Evolutionary conservation across 2,113 vertebrate genomes (phyloP).

Genomic region (Passer domesticus): DNA sequence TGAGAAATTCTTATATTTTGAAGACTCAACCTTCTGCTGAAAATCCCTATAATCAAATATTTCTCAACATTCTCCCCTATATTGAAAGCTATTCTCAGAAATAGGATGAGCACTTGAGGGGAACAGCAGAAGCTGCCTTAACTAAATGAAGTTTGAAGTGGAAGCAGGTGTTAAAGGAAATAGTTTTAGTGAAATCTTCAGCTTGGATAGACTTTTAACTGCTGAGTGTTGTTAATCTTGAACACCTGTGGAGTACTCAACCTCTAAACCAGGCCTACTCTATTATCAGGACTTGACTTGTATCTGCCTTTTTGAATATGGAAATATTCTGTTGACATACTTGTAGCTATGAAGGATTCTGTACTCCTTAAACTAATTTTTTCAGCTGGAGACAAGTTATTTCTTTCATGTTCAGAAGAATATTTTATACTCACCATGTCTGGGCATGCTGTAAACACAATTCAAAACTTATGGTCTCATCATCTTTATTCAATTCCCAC

Average conservation of each 20-base stretch:
- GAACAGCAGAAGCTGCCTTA: not conserved
- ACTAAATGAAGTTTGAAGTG: constrained; percentile 34
- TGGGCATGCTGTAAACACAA: not conserved
- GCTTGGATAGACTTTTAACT: not conserved
- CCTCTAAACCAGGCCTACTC: not conserved
- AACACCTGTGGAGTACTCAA: not conserved
- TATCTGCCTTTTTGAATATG: not conserved
- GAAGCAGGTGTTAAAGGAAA: constrained; percentile 23
- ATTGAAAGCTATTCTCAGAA: constrained; percentile 11
- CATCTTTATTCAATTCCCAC: not conserved
- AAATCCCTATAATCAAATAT: constrained; percentile 13
- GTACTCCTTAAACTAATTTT: not conserved
- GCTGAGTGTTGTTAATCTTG: not conserved
- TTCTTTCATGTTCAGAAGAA: not conserved
- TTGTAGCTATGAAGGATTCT: not conserved
- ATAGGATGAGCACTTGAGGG: not conserved
- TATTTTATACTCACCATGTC: not conserved
- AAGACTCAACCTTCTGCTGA: not conserved
- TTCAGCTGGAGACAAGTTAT: not conserved
- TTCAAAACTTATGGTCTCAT: not conserved
- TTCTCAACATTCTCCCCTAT: constrained; percentile 1
- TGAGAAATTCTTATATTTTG: not conserved
- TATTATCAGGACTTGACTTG: not conserved
- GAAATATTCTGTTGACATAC: not conserved
- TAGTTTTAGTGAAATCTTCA: not conserved